phyloP scores from a whole-genome alignment of 2,797 vertebrate species.

The Sebastes paucispinis region DNA sequence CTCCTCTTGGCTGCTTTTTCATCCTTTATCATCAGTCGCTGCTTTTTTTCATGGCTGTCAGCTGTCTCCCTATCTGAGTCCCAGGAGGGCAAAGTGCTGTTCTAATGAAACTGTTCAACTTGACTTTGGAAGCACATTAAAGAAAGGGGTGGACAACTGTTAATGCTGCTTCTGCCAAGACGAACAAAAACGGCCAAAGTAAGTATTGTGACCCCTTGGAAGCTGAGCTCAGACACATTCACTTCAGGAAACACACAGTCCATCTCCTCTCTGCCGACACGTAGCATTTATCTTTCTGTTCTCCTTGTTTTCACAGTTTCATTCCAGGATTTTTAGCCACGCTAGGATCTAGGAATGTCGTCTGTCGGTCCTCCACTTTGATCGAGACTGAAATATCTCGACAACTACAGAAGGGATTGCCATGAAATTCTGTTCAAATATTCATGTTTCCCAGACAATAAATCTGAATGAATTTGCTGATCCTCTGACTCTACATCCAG shows the following conservation, averaged over 20 bases:
- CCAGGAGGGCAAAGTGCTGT: constrained; percentile 50
- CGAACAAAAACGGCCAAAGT: constrained; percentile 46
- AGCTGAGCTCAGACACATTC: constrained; percentile 38
- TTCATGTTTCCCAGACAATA: not conserved
- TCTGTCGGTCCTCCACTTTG: not conserved
- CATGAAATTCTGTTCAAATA: not conserved
- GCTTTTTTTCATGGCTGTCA: constrained; percentile 36
- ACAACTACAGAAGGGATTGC: not conserved
- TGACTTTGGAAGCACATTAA: constrained; percentile 77
- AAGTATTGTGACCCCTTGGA: constrained; percentile 49
- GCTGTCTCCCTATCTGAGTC: constrained; percentile 56
- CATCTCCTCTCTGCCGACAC: constrained; percentile 42
- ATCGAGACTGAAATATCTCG: not conserved
- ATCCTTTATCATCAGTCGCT: constrained; percentile 49
- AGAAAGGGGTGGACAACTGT: constrained; percentile 60
- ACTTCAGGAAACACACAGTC: constrained; percentile 51
- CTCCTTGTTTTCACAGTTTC: constrained; percentile 12
- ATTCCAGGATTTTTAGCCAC: not conserved
- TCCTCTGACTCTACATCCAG: not conserved
- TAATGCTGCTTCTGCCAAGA: constrained; percentile 54
- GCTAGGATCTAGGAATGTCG: not conserved
- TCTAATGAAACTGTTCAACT: constrained; percentile 74
- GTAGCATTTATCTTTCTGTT: constrained; percentile 22
- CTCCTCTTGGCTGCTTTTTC: constrained; percentile 23
- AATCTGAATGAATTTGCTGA: not conserved